Evolutionary conservation across 2,113 vertebrate genomes (phyloP).

Genomic region (Xiphias gladius): DNA sequence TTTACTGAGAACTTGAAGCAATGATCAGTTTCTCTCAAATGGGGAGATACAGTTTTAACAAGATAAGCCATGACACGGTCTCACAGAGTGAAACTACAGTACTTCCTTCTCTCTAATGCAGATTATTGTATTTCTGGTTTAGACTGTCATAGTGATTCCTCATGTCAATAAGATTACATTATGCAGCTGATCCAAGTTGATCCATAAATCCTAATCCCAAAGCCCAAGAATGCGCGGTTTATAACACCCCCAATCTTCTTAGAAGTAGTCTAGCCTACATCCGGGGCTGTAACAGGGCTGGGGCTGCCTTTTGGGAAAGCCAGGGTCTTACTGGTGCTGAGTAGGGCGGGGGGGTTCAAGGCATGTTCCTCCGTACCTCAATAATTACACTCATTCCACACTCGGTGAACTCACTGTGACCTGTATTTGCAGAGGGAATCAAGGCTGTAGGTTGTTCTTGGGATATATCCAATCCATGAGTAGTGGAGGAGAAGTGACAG

Average conservation of each 20-base stretch:
- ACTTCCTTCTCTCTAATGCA: constrained; percentile 60
- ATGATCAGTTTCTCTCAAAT: constrained; percentile 22
- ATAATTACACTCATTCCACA: constrained; percentile 84
- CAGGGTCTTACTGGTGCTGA: constrained; percentile 9
- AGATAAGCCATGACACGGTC: constrained; percentile 55
- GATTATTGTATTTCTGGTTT: constrained; percentile 73
- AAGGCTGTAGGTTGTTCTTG: constrained; percentile 82
- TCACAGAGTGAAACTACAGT: constrained; percentile 32
- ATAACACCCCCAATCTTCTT: constrained; percentile 74
- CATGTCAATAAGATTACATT: constrained; percentile 77
- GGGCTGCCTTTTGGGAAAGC: constrained; percentile 36
- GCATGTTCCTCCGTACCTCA: constrained; percentile 58
- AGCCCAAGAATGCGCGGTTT: constrained; percentile 60
- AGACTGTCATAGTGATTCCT: constrained; percentile 66
- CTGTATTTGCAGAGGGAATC: constrained; percentile 78
- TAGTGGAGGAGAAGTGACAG: constrained; percentile 82
- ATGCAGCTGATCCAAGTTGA: constrained; percentile 77
- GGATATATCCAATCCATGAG: constrained; percentile 82
- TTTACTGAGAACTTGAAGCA: constrained; percentile 4
- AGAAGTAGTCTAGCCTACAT: constrained; percentile 53
- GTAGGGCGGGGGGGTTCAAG: constrained; percentile 24
- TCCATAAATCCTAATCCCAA: constrained; percentile 77
- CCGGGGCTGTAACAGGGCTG: constrained; percentile 11
- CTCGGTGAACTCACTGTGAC: constrained; percentile 78
- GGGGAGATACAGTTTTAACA: constrained; percentile 45